Evolutionary conservation across 2,888 invertebrate genomes (phyloP), one percentile per base, ranked within the genome.

Genomic region (Diarsia rubi): DNA sequence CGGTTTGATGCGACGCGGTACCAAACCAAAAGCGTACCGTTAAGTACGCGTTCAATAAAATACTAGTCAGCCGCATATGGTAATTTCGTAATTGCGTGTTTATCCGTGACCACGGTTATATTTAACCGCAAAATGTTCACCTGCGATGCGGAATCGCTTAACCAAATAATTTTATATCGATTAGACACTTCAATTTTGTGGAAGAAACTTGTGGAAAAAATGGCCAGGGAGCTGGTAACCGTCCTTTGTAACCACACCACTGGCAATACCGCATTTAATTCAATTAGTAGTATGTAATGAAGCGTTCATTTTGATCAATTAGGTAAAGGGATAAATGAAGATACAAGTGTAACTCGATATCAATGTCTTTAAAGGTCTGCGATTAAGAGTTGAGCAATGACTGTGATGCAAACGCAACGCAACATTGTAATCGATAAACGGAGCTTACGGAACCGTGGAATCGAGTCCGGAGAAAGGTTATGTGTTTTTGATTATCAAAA

Each of bases 61-160:
- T 92, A 90, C 90, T 90, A 89, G 90, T 81, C 76, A 79, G 84
- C 88, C 91, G 88, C 90, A 88, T 95, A 95, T 94, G 94, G 91
- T 93, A 94, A 95, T 95, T 91, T 91, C 84, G 92, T 94, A 95
- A 94, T 94, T 92, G 91, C 92, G 86, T 91, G 92, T 93, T 93
- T 91, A 93, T 91, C 92, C 91, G 89, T 91, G 89, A 91, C 92
- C 90, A 89, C 84, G 85, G 87, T 80, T 90, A 89, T 90, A 88
- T 90, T 90, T 89, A 88, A 85, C 91, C 83, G 89, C 86, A 84
- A 88, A 88, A 90, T 88, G 82, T 83, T 86, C 87, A 82, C 80
- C 81, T 86, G 82, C 82, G 81, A 86, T 84, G 85, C 87, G 84
- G 86, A 90, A 89, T 88, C 86, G 85, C 81, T 92, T 90, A 90